Base-by-base conservation (phyloP, 2,797 vertebrate genomes). In the Sebastes taczanowskii region DNA sequence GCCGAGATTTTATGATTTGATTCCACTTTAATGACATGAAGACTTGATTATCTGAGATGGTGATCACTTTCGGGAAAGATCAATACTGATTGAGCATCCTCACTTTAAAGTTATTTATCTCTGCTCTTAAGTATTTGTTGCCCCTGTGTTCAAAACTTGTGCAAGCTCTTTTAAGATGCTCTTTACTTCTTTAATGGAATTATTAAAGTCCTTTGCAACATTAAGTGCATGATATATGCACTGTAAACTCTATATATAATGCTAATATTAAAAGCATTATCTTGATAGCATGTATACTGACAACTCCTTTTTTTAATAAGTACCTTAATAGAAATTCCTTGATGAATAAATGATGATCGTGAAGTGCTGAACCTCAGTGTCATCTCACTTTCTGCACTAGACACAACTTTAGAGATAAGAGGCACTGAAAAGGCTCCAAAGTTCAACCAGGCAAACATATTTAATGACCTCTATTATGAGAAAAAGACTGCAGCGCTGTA, bases 301-400 rank as follows among this genome's bases (percentile, higher is more conserved):
- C 70, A 74, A 58, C 58, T 72, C 34, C 22, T 65, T 65, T 79
- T 78, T 86, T 74, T 78, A 86, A 35, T 35, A 68, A 71, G 78
- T 14, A 32, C 27, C 76, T 81, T 89, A 72, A 86, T 76, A 89
- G 87, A 88, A 87, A 60, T 88, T 78, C 71, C 84, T 1, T 13
- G n/a, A 88, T 92, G 83, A 91, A 92, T 93, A 92, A 92, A 80
- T 89, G 59, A 91, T 88, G 82, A 82, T 59, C 0, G 11, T 68
- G 71, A 80, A 92, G 79, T 81, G 83, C 81, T 84, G 71, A 72
- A 76, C 76, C 64, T 82, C 73, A 60, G 58, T 35, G 68, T 77
- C 72, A 82, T 86, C 71, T 83, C 71, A 75, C 86, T 88, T 69
- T 79, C 67, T 86, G 73, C 75, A 71, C 82, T 27, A 83, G 74